Percentiles rank a stretch among this genome's conserved stretches.
Conservation (phyloP, 1,140 invertebrate species). For the Lordiphosa clarofinis region DNA sequence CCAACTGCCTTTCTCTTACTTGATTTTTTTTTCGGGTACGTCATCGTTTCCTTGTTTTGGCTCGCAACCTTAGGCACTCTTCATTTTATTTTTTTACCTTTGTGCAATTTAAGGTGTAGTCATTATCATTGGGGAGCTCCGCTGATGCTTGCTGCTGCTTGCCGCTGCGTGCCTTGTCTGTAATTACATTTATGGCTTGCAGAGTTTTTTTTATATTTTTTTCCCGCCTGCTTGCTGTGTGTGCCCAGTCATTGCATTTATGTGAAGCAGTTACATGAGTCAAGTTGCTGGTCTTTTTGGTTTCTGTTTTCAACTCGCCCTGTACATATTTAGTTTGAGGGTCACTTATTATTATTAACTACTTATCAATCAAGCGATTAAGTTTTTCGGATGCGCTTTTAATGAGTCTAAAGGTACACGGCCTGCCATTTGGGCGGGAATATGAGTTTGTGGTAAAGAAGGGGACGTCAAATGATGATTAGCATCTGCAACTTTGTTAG, state of each 20-base stretch:
- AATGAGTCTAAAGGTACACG: slow-evolving; percentile 11
- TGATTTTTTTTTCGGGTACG: slow-evolving; percentile 43
- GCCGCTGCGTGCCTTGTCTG: slow-evolving; percentile 49
- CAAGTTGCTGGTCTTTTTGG: slow-evolving; percentile 7
- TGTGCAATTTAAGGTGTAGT: slow-evolving; percentile 66
- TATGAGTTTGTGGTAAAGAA: no score
- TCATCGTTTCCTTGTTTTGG: slow-evolving; percentile 60
- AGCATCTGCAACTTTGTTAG: no score
- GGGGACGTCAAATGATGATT: no score
- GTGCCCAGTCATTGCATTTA: slow-evolving; percentile 60
- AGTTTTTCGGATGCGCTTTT: slow-evolving; percentile 12
- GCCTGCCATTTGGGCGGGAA: no score
- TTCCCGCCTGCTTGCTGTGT: slow-evolving; percentile 24
- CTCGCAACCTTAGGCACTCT: slow-evolving; percentile 49
- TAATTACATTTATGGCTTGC: slow-evolving; percentile 63
- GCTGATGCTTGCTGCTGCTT: slow-evolving; percentile 12
- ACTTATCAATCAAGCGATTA: slow-evolving; percentile 50
- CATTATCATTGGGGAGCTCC: slow-evolving; percentile 47
- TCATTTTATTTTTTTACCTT: slow-evolving; percentile 30
- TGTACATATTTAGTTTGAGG: slow-evolving; percentile 18
- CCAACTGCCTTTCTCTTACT: background rate
- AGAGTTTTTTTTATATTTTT: slow-evolving; percentile 16
- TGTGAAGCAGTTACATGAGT: slow-evolving; percentile 35
- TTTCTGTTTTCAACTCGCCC: background rate
- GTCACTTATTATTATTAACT: slow-evolving; percentile 41